A percentile compares a stretch with the other conserved stretches of the same genome.
Evolutionary conservation across 2,888 invertebrate genomes (phyloP).

Genomic region (Drosophila mimetica): DNA sequence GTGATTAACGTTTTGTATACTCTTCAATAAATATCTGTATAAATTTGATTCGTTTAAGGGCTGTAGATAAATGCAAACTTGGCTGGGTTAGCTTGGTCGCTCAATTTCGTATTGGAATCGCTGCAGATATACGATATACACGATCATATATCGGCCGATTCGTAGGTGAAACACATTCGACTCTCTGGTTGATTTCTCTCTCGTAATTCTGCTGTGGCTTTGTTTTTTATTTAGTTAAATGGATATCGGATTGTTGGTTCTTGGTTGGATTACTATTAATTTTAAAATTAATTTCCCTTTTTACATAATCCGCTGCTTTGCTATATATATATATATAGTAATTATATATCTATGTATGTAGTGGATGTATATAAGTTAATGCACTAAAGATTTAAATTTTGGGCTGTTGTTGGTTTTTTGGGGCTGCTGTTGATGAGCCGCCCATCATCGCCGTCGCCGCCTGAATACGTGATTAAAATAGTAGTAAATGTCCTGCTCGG

Average conservation of each 20-base stretch:
- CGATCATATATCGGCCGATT: conserved; percentile 24
- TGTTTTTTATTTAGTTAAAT: conserved; percentile 29
- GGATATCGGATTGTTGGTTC: conserved; percentile 31
- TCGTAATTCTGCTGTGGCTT: conserved; percentile 21
- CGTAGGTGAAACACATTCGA: conserved; percentile 25
- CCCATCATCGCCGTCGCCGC: conserved; percentile 42
- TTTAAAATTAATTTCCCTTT: conserved; percentile 38
- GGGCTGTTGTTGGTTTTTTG: conserved; percentile 9
- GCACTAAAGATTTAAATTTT: conserved; percentile 40
- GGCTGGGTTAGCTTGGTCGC: conserved; percentile 70
- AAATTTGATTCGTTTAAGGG: conserved; percentile 36
- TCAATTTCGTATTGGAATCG: conserved; percentile 28
- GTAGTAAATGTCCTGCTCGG: conserved; percentile 81
- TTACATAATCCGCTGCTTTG: conserved; percentile 39
- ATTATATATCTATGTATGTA: conserved; percentile 38
- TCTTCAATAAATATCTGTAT: conserved; percentile 66
- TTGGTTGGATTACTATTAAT: conserved; percentile 15
- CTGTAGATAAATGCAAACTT: conserved; percentile 76
- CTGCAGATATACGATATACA: conserved; percentile 4
- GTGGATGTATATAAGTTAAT: conserved; percentile 43
- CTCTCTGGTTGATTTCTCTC: conserved; percentile 6
- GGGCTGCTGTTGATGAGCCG: too few species aligned
- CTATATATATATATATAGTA: conserved; percentile 41
- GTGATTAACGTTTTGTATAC: conserved; percentile 45
- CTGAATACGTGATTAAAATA: conserved; percentile 81